Percentiles rank a stretch among this genome's conserved stretches.
Conservation (phyloP, 2,113 vertebrate genomes). For the Ptilorrhoa leucosticta region DNA sequence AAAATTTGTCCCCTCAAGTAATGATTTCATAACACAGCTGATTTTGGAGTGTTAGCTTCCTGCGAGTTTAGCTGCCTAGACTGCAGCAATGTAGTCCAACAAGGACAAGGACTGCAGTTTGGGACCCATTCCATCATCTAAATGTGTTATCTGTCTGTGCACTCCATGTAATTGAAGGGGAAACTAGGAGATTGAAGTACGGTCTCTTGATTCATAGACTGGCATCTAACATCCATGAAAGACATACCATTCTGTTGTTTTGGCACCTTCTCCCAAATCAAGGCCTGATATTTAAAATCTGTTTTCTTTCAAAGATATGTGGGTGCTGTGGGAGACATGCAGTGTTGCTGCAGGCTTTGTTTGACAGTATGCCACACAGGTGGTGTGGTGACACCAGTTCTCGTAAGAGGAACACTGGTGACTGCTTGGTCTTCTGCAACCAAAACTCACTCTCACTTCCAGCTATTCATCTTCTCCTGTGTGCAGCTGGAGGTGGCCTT, state of each 20-base stretch:
- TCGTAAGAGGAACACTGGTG: background rate
- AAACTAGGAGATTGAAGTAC: background rate
- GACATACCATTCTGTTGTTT: background rate
- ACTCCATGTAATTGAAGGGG: background rate
- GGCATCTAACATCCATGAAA: background rate
- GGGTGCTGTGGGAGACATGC: background rate
- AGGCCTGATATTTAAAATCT: background rate
- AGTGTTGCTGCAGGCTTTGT: background rate
- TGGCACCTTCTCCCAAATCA: background rate
- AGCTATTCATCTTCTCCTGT: background rate
- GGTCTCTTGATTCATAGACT: background rate
- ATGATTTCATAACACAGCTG: background rate
- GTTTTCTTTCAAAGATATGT: background rate
- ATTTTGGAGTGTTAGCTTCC: background rate
- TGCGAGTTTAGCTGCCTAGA: background rate
- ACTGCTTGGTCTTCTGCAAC: background rate
- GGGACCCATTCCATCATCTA: background rate
- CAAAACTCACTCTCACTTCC: background rate
- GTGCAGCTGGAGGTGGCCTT: background rate
- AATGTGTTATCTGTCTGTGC: background rate
- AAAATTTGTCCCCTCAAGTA: background rate
- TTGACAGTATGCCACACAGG: background rate
- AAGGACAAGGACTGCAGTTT: background rate
- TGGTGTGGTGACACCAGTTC: background rate
- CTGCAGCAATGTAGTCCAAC: background rate